phyloP scores from a whole-genome alignment of 2,113 vertebrate species.

The Opisthocomus hoazin region DNA sequence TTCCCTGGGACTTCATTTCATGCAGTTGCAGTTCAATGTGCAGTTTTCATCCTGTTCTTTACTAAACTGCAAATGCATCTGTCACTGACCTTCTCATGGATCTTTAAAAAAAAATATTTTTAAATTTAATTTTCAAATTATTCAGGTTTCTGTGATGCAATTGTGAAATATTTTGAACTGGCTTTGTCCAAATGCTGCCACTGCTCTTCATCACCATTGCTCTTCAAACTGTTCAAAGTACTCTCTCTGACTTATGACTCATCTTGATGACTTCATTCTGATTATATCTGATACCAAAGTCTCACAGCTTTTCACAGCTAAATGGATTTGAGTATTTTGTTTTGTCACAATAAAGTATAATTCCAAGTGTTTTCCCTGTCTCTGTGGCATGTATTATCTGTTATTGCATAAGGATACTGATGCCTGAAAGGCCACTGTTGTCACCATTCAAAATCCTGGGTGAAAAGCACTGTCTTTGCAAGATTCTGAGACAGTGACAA shows the following conservation, averaged over 20 bases:
- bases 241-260: neutral
- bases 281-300: neutral
- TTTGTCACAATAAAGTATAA: neutral
- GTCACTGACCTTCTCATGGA: neutral
- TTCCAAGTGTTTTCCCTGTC: neutral
- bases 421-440: neutral
- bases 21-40: neutral
- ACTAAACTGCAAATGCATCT: neutral
- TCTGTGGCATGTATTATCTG: neutral
- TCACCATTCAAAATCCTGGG: neutral
- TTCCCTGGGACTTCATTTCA: neutral
- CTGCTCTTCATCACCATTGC: neutral
- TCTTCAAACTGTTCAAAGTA: neutral
- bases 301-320: neutral
- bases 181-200: neutral
- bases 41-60: neutral
- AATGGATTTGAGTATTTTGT: neutral
- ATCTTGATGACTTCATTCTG: neutral
- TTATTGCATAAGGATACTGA: neutral
- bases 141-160: neutral
- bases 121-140: neutral
- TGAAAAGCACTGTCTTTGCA: neutral
- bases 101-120: neutral
- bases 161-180: neutral
- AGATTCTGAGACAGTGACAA: neutral